Conservation (phyloP, 2,113 vertebrate genomes). For the Melanostigma gelatinosum region DNA sequence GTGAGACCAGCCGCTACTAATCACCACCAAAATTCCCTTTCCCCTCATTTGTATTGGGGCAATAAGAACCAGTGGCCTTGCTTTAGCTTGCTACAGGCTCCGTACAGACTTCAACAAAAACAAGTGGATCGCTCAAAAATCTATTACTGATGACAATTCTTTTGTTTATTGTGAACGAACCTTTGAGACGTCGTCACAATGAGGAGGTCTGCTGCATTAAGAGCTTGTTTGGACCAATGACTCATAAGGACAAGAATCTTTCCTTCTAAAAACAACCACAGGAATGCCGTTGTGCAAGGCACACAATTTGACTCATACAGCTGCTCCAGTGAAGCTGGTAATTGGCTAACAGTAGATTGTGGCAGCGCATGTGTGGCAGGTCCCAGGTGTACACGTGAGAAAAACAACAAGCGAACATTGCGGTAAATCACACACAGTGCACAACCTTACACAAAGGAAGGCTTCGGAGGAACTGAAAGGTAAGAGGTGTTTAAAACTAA, state of each 20-base stretch:
- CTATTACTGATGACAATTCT: not conserved
- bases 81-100: not conserved
- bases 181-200: not conserved
- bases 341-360: not conserved
- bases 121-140: not conserved
- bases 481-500: not conserved
- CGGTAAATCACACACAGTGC: not conserved
- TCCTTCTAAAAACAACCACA: not conserved
- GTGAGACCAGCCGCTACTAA: not conserved
- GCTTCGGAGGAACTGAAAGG: not conserved
- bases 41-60: not conserved
- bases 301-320: not conserved
- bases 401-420: not conserved
- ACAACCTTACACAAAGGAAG: not conserved
- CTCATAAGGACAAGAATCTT: not conserved
- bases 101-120: slow-evolving; percentile 12
- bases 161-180: slow-evolving; percentile 13
- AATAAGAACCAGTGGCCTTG: not conserved
- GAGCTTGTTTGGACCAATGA: not conserved
- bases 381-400: not conserved
- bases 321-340: not conserved
- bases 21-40: slow-evolving; percentile 15
- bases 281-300: not conserved
- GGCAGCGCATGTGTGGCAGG: not conserved
- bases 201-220: not conserved